phyloP scores from a whole-genome alignment of 2,888 invertebrate genomes.

The Drosophila atroscutellata region DNA sequence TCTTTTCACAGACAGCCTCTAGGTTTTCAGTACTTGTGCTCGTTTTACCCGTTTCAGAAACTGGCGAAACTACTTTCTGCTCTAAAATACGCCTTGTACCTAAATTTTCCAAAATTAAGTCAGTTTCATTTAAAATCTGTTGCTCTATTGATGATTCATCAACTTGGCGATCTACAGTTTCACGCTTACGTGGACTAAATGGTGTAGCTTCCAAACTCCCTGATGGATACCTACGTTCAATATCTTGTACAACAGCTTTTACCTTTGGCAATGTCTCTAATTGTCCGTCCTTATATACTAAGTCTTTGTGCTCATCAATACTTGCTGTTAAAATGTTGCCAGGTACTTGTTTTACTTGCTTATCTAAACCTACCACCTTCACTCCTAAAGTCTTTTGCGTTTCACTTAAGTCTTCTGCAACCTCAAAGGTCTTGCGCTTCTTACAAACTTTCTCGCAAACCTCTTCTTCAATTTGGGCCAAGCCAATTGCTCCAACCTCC shows the following conservation, averaged over 20 bases:
- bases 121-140: slow-evolving; percentile 73
- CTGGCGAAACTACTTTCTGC: slow-evolving; percentile 51
- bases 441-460: slow-evolving; percentile 81
- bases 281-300: slow-evolving; percentile 55
- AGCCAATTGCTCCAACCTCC: slow-evolving; percentile 45
- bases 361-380: slow-evolving; percentile 62
- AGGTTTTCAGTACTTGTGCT: slow-evolving; percentile 46
- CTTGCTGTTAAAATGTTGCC: slow-evolving; percentile 57
- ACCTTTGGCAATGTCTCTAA: slow-evolving; percentile 85
- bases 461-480: slow-evolving; percentile 70
- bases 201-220: slow-evolving; percentile 69
- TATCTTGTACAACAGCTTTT: slow-evolving; percentile 86
- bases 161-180: slow-evolving; percentile 44
- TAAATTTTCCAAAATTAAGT: slow-evolving; percentile 66
- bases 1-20: slow-evolving; percentile 78
- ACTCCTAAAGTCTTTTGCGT: slow-evolving; percentile 75
- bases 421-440: slow-evolving; percentile 74
- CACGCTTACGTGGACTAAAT: slow-evolving; percentile 81
- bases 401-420: slow-evolving; percentile 75
- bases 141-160: slow-evolving; percentile 67
- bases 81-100: slow-evolving; percentile 17
- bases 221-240: slow-evolving; percentile 85
- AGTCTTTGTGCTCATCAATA: slow-evolving; percentile 51
- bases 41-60: slow-evolving; percentile 35
- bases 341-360: slow-evolving; percentile 61